Conservation (phyloP, 2,113 vertebrate species). For the Anarrhichthys ocellatus region DNA sequence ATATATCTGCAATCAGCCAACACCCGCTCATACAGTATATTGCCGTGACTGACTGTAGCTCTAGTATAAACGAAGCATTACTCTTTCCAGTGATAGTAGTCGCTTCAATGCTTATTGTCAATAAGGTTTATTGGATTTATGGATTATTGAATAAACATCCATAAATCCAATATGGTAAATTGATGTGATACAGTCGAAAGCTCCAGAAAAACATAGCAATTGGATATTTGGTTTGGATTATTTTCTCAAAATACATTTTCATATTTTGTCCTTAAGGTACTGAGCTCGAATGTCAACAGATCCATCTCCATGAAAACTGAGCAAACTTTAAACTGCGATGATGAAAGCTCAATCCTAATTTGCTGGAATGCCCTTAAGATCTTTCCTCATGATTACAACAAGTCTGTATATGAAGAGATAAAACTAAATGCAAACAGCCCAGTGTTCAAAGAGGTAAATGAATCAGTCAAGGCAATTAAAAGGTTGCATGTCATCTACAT, state of each 20-base stretch:
- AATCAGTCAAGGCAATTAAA: conserved; percentile 18
- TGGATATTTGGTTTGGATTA: background rate
- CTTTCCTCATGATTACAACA: background rate
- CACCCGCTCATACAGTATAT: too few species aligned
- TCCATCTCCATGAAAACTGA: background rate
- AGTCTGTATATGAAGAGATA: conserved; percentile 2
- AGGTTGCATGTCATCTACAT: conserved; percentile 5
- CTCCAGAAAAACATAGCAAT: background rate
- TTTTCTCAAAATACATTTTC: background rate
- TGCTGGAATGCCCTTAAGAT: background rate
- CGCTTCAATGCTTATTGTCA: background rate
- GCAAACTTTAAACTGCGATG: background rate
- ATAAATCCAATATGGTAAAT: background rate
- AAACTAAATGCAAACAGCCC: conserved; percentile 7
- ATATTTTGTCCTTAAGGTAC: background rate
- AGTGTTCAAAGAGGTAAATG: background rate
- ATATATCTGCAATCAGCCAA: too few species aligned
- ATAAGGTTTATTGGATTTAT: too few species aligned
- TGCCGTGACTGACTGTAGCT: too few species aligned
- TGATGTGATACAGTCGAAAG: background rate
- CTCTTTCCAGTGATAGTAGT: too few species aligned
- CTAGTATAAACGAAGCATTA: too few species aligned
- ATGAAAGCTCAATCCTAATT: background rate
- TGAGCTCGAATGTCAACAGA: background rate
- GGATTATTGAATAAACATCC: too few species aligned